phyloP scores from a whole-genome alignment of 2,113 vertebrate species.

The Agelaius tricolor region DNA sequence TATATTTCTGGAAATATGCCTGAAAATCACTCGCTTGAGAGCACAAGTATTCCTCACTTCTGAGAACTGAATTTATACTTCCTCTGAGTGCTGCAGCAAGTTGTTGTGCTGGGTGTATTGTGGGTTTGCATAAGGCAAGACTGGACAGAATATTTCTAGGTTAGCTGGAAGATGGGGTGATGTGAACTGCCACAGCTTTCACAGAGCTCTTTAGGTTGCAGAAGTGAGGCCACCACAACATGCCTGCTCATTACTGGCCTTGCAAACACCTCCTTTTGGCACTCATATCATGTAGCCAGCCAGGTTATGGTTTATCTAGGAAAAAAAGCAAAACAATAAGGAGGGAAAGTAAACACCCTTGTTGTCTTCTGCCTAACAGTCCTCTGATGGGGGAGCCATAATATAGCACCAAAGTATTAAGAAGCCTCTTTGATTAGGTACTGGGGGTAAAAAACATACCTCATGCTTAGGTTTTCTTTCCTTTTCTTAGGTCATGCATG shows the following conservation, averaged over 20 bases:
- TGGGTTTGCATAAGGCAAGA: neutral
- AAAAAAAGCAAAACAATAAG: neutral
- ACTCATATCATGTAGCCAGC: neutral
- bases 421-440: neutral
- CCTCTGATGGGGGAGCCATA: neutral
- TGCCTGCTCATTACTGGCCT: neutral
- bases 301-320: neutral
- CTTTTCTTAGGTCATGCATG: neutral
- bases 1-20: neutral
- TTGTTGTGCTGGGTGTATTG: neutral
- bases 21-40: neutral
- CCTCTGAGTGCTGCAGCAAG: neutral
- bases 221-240: neutral
- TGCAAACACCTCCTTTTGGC: neutral
- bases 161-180: neutral
- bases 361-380: neutral
- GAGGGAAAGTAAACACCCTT: neutral
- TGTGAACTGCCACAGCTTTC: neutral
- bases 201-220: neutral
- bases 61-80: conserved; percentile 14
- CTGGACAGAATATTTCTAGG: neutral
- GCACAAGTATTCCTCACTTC: neutral
- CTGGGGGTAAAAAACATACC: neutral
- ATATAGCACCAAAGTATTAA: neutral
- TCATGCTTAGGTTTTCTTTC: too few species aligned